phyloP scores from a whole-genome alignment of 2,888 invertebrate genomes.

The Scelioninae gen. 1 region DNA sequence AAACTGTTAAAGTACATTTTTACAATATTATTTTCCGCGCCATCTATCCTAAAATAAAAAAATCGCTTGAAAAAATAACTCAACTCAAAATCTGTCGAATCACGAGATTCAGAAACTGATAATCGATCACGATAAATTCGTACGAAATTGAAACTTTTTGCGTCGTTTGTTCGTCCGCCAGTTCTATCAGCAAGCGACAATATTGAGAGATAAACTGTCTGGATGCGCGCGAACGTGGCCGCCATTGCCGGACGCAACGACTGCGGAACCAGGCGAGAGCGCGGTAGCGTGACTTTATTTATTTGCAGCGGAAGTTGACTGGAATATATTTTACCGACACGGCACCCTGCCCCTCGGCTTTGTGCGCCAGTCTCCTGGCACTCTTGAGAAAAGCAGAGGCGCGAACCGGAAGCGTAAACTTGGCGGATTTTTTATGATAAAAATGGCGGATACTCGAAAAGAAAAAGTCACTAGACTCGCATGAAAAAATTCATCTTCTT shows the following conservation, averaged over 20 bases:
- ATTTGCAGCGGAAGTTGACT: constrained; percentile 84
- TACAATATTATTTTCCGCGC: too few species aligned
- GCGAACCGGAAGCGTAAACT: constrained; percentile 83
- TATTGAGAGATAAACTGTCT: constrained; percentile 82
- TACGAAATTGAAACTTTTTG: constrained; percentile 47
- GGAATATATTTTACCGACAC: constrained; percentile 83
- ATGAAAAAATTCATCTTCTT: constrained; percentile 19
- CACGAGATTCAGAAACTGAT: constrained; percentile 2
- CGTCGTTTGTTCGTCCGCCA: constrained; percentile 36
- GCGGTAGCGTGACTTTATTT: constrained; percentile 84
- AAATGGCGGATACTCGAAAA: constrained; percentile 77
- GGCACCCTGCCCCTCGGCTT: constrained; percentile 69
- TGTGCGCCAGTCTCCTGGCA: constrained; percentile 76
- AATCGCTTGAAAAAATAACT: neutral
- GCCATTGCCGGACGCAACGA: constrained; percentile 73
- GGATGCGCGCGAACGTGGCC: constrained; percentile 78
- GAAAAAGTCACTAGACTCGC: too few species aligned
- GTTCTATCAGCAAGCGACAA: constrained; percentile 71
- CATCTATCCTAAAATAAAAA: neutral
- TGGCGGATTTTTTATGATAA: constrained; percentile 82
- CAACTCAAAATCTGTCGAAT: neutral
- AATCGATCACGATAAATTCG: constrained; percentile 23
- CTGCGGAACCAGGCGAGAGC: constrained; percentile 75
- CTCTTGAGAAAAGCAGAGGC: constrained; percentile 79
- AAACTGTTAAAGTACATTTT: too few species aligned